Evolutionary conservation across 2,888 invertebrate species (phyloP).

Genomic region (Drosophila gaucha): DNA sequence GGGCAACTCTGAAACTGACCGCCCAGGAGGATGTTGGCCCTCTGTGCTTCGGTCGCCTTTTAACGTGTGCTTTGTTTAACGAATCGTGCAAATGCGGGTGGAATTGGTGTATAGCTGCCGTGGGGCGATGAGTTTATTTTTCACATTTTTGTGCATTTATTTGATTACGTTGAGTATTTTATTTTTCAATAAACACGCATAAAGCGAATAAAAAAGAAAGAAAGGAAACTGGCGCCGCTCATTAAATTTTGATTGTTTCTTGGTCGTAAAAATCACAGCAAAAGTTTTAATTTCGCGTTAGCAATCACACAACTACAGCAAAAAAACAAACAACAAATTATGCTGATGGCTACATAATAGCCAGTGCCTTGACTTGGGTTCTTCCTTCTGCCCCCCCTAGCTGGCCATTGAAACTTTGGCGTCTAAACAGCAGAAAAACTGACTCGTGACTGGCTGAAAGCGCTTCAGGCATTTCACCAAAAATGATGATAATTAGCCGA

Average conservation of each 20-base stretch:
- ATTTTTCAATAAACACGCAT: slow-evolving; percentile 71
- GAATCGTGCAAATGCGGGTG: slow-evolving; percentile 85
- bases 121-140: slow-evolving; percentile 63
- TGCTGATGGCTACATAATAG: slow-evolving; percentile 80
- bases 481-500: slow-evolving; percentile 82
- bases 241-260: slow-evolving; percentile 79
- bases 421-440: slow-evolving; percentile 59
- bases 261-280: slow-evolving; percentile 75
- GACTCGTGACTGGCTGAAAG: slow-evolving; percentile 43
- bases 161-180: slow-evolving; percentile 70
- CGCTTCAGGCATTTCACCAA: slow-evolving; percentile 77
- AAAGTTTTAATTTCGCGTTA: slow-evolving; percentile 51
- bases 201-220: background rate
- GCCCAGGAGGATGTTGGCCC: slow-evolving; percentile 15
- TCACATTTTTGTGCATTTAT: slow-evolving; percentile 69
- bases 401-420: slow-evolving; percentile 47
- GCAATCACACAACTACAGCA: slow-evolving; percentile 50
- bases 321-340: slow-evolving; percentile 69
- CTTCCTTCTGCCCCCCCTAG: background rate
- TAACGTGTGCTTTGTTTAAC: slow-evolving; percentile 85
- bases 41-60: slow-evolving; percentile 22
- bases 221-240: slow-evolving; percentile 69
- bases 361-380: slow-evolving; percentile 33
- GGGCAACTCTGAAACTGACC: slow-evolving; percentile 64
- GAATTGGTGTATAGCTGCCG: slow-evolving; percentile 31